Evolutionary conservation across 2,888 invertebrate genomes (phyloP), one percentile per base, ranked within the genome.

Genomic region (Catocala sponsa): DNA sequence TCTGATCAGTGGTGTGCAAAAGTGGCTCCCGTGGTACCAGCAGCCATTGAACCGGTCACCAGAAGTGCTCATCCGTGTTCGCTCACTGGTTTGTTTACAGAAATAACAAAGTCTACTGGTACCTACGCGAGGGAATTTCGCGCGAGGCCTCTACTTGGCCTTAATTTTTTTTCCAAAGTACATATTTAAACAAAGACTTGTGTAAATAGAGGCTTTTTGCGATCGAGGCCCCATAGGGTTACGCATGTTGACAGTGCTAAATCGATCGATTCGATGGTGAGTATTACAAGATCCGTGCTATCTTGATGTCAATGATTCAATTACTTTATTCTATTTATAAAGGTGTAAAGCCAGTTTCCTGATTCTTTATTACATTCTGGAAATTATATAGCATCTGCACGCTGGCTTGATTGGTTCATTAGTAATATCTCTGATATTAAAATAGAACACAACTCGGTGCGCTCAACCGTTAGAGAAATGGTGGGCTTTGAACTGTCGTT

Each of bases 171-270:
- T 86, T 84, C 25, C 63, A 76, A 77, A 74, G 59, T 78, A 79
- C 75, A 80, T 85, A 83, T 91, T 88, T 88, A 83, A 82, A 80
- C 81, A 85, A 83, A 76, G 83, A 72, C 76, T 85, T 90, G 83
- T 89, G 88, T 87, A 78, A 77, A 77, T 74, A 74, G 82, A 89
- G 87, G 84, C 87, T 88, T 89, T 87, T 90, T 87, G 90, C 88
- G 80, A 83, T 81, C 87, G 92, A 88, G 91, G 92, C 91, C 85
- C 87, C 86, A 83, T 90, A 87, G 90, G 92, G 91, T 90, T 90
- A 79, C 83, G 76, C 75, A 71, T 88, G 79, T 89, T 90, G 85
- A 85, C 85, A 84, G 79, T 84, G 81, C 83, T 86, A 80, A 85
- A 86, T 87, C 85, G 87, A 87, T 90, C 83, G 81, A 83, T 79